phyloP scores from a whole-genome alignment of 2,113 vertebrate species.

The Ursus arctos region DNA sequence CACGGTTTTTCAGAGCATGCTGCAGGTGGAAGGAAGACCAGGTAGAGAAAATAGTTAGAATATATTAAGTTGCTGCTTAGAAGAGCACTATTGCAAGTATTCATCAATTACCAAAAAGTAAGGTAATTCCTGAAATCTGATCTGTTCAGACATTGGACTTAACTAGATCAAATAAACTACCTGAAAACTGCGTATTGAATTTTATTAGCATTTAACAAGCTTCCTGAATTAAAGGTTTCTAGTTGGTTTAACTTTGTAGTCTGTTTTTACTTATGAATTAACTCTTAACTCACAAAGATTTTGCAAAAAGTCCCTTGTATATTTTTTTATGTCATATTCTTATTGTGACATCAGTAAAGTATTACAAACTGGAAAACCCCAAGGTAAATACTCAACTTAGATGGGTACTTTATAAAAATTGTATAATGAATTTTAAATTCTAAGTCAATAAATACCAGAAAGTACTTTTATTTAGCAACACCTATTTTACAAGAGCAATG shows the following conservation, averaged over 20 bases:
- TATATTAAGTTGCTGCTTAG: not conserved
- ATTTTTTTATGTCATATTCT: conserved; percentile 68
- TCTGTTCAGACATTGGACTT: not conserved
- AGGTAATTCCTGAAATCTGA: conserved; percentile 50
- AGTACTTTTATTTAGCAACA: conserved; percentile 30
- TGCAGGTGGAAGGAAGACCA: not conserved
- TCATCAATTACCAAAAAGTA: not conserved
- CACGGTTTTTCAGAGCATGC: not conserved
- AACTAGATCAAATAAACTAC: conserved; percentile 23
- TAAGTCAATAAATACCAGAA: not conserved
- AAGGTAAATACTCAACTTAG: conserved; percentile 62
- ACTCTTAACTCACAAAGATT: conserved; percentile 35
- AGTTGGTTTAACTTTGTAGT: conserved; percentile 17
- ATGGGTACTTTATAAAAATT: conserved; percentile 19
- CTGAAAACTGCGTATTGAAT: conserved; percentile 31
- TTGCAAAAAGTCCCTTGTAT: conserved; percentile 50
- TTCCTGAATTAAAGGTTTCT: conserved; percentile 33
- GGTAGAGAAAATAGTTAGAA: not conserved
- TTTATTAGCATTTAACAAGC: conserved; percentile 57
- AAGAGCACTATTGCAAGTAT: not conserved
- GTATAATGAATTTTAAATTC: conserved; percentile 48
- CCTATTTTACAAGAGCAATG: conserved; percentile 18
- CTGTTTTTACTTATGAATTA: conserved; percentile 55
- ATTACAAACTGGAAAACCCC: conserved; percentile 5
- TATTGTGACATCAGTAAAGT: conserved; percentile 76